phyloP scores from a whole-genome alignment of 2,113 vertebrate species.

The Oxyruncus cristatus region DNA sequence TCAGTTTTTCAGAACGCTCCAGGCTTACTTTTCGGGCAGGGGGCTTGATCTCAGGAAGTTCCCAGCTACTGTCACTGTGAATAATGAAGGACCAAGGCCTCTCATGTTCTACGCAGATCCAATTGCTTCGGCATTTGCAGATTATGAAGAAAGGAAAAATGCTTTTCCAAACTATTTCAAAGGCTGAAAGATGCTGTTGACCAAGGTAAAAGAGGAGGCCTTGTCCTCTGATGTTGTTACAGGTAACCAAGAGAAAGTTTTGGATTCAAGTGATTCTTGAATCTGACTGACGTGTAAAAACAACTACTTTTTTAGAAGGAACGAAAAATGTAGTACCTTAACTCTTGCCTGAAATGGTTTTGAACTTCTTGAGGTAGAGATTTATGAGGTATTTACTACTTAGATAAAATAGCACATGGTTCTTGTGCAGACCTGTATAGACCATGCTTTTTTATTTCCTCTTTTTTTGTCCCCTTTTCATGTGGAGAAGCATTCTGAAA shows the following conservation, averaged over 20 bases:
- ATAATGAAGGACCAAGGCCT: constrained; percentile 51
- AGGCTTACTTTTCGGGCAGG: constrained; percentile 73
- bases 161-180: constrained; percentile 33
- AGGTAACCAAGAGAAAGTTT: not conserved
- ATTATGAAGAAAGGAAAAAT: constrained; percentile 71
- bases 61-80: constrained; percentile 37
- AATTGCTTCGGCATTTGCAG: constrained; percentile 67
- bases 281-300: not conserved
- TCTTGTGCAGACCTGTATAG: not conserved
- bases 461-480: not conserved
- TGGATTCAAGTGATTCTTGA: not conserved
- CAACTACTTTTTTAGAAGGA: not conserved
- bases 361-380: not conserved
- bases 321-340: not conserved
- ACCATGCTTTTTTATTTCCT: not conserved
- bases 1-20: constrained; percentile 79
- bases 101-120: constrained; percentile 55
- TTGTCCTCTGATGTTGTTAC: not conserved
- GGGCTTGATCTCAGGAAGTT: constrained; percentile 69
- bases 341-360: not conserved
- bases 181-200: constrained; percentile 38
- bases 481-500: not conserved
- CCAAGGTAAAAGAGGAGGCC: constrained; percentile 24
- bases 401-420: not conserved
- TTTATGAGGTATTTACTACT: not conserved